Evolutionary conservation across 2,888 invertebrate genomes (phyloP).

Genomic region (Microdon myrmicae): DNA sequence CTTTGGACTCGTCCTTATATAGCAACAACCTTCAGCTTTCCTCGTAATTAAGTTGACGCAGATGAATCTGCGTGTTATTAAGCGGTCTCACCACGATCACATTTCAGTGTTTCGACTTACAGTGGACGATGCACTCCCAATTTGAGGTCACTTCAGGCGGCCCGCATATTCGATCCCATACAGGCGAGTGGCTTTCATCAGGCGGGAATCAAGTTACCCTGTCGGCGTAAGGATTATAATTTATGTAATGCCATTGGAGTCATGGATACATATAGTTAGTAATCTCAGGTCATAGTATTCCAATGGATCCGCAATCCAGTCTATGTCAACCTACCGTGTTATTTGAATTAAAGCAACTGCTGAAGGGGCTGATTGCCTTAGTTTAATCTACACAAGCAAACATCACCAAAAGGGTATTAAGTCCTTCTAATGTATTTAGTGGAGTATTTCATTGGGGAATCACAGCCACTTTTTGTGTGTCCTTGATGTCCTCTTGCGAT

Average conservation of each 20-base stretch:
- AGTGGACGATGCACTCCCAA: slow-evolving; percentile 1
- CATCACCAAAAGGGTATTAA: slow-evolving; percentile 12
- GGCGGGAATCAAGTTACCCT: slow-evolving; percentile 23
- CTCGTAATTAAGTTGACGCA: slow-evolving; percentile 16
- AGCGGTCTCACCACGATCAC: slow-evolving; percentile 15
- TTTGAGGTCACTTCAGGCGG: slow-evolving; percentile 7
- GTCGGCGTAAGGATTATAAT: slow-evolving; percentile 17
- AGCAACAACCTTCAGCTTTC: not conserved
- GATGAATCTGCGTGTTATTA: slow-evolving; percentile 20
- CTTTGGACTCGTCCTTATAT: slow-evolving; percentile 1
- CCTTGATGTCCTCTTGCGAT: slow-evolving; percentile 40
- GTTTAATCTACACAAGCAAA: slow-evolving; percentile 2
- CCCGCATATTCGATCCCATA: slow-evolving; percentile 17
- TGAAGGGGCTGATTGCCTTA: not conserved
- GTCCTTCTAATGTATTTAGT: slow-evolving; percentile 24
- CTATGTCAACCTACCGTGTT: not conserved
- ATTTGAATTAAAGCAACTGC: slow-evolving; percentile 7
- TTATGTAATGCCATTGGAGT: slow-evolving; percentile 22
- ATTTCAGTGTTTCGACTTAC: not conserved
- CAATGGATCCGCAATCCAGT: not conserved
- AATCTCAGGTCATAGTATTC: not conserved
- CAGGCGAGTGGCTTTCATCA: slow-evolving; percentile 28
- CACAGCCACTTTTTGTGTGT: slow-evolving; percentile 32
- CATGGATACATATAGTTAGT: slow-evolving; percentile 6
- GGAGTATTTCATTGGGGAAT: slow-evolving; percentile 20